These are phyloP conservation scores for Lamproptera curius DNA, from an alignment of 2,888 invertebrate genomes.

Conservation along the genomic window DNA sequence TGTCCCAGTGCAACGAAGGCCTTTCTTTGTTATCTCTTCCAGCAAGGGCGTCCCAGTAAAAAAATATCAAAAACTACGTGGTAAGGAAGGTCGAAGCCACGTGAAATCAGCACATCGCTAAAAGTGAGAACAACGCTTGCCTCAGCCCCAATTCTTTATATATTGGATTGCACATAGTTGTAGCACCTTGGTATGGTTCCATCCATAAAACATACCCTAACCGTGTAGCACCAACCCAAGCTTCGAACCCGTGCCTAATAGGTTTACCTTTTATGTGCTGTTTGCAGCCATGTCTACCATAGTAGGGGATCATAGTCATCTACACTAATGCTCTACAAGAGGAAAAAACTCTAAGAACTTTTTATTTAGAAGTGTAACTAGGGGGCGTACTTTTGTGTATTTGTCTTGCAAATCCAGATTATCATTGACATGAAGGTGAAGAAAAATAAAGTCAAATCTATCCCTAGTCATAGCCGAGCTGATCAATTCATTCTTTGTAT, in stretches of 20 bases:
- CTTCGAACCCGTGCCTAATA: conserved; percentile 30
- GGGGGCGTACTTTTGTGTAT: conserved; percentile 31
- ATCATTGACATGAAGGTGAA: conserved; percentile 31
- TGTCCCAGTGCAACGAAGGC: too few species aligned
- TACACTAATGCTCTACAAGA: conserved; percentile 31
- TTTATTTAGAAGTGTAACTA: conserved; percentile 25
- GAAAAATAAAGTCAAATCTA: conserved; percentile 33
- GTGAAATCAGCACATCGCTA: too few species aligned
- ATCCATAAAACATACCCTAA: too few species aligned
- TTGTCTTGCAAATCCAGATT: conserved; percentile 31
- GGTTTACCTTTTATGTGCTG: conserved; percentile 38
- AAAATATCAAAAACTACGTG: too few species aligned
- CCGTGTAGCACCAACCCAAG: conserved; percentile 30
- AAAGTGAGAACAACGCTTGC: too few species aligned
- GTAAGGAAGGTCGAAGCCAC: too few species aligned
- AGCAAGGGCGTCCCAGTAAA: too few species aligned
- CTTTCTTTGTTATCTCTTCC: too few species aligned
- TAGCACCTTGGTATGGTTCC: conserved; percentile 30
- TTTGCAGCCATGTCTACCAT: conserved; percentile 37
- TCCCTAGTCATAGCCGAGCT: conserved; percentile 29
- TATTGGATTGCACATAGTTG: conserved; percentile 27
- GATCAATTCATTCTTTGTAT: conserved; percentile 31
- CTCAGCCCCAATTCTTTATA: conserved; percentile 27
- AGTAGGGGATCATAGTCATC: conserved; percentile 48
- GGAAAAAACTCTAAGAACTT: too few species aligned